phyloP scores from a whole-genome alignment of 2,113 vertebrate genomes.

The Girardinichthys multiradiatus region DNA sequence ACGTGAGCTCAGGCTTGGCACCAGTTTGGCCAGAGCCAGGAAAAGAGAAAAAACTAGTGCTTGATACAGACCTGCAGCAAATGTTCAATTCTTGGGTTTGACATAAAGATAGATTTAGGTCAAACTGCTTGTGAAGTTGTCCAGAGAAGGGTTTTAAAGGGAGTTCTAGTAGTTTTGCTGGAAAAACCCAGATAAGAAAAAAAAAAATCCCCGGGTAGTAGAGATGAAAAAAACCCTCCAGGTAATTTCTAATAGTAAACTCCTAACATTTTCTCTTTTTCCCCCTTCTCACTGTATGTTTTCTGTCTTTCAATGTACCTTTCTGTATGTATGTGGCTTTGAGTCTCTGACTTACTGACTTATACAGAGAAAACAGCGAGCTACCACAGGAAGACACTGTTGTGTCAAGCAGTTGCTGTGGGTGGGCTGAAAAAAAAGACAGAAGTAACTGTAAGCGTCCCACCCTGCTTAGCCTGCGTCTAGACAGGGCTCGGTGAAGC shows the following conservation, averaged over 20 bases:
- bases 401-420: slow-evolving; percentile 68
- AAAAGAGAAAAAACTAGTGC: slow-evolving; percentile 29
- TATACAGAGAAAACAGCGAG: slow-evolving; percentile 58
- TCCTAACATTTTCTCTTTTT: slow-evolving; percentile 31
- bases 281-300: not conserved
- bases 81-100: not conserved
- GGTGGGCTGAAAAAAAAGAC: slow-evolving; percentile 72
- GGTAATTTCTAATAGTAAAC: slow-evolving; percentile 48
- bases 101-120: slow-evolving; percentile 8
- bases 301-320: slow-evolving; percentile 39
- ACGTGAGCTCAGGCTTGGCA: slow-evolving; percentile 56
- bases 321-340: slow-evolving; percentile 55
- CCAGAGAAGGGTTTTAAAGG: slow-evolving; percentile 38
- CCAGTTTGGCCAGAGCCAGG: slow-evolving; percentile 58
- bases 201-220: slow-evolving; percentile 59
- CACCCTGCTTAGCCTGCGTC: slow-evolving; percentile 75
- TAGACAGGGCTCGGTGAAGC: slow-evolving; percentile 62
- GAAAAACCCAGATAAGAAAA: slow-evolving; percentile 60
- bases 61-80: slow-evolving; percentile 4
- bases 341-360: slow-evolving; percentile 68
- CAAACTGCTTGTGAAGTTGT: slow-evolving; percentile 16
- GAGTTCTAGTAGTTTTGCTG: slow-evolving; percentile 50
- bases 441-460: slow-evolving; percentile 76
- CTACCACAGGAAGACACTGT: slow-evolving; percentile 68
- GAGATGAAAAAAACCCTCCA: slow-evolving; percentile 40